Evolutionary conservation across 1,140 invertebrate genomes (phyloP), one percentile per base, ranked within the genome.

Genomic region (Daktulosphaira vitifoliae): DNA sequence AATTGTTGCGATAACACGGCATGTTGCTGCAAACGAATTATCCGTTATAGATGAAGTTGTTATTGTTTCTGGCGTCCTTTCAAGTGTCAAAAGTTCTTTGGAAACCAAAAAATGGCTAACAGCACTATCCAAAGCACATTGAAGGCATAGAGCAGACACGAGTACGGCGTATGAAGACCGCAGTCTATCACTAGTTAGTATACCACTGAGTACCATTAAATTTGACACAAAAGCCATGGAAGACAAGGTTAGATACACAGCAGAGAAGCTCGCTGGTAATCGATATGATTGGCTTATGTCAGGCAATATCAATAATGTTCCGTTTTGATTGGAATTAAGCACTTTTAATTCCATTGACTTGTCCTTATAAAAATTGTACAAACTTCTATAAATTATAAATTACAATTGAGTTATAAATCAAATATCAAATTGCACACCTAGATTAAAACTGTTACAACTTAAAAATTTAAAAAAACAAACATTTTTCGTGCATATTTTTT

Each of bases 141-240:
- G 56, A 38, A 62, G 16, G 26, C 56, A 62, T 39, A 62, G 26
- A 18, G 56, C 56, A 2, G 56, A 48, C 9, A 48, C 56, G 23
- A 62, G 56, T 16, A 62, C 56, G 0, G 56, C 56, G 42, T 62
- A 62, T 39, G 56, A 39, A 9, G 56, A 46, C 25, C 56, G 25
- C 56, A 62, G 42, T 25, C 42, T 44, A 39, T 62, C 56, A 16
- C n/a, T 20, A 25, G 56, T 48, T 2, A 62, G 16, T 9, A 62
- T 20, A 39, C 56, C 56, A 0, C 23, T 48, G 16, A 62, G 25
- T 39, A 62, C 56, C 42, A 62, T 37, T 2, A 62, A 16, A 39
- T 62, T 62, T 38, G 56, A 46, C 56, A 42, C 56, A 16, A 48
- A 15, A 16, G 56, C 56, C 42, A 25, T 16, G n/a, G 56, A 48